A percentile compares a stretch with the other conserved stretches of the same genome.
These are phyloP conservation scores for Tigriopus japonicus DNA, from an alignment of 1,140 invertebrate genomes.

Conservation along the genomic window DNA sequence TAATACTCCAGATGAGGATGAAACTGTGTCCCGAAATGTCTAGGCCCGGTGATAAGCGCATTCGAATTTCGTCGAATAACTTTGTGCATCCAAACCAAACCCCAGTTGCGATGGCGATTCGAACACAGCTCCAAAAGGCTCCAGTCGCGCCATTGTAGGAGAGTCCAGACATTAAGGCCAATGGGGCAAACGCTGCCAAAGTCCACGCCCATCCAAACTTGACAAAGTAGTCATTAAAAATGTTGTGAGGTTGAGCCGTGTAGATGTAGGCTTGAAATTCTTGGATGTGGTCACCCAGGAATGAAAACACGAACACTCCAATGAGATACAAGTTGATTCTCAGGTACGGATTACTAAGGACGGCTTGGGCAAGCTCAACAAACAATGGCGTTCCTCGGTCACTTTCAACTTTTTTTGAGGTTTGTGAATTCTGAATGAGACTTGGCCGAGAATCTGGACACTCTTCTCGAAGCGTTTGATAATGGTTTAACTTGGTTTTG, in stretches of 20 bases:
- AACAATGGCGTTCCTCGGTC: too few relatives aligned
- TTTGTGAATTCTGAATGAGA: too few relatives aligned
- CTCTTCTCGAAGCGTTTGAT: too few relatives aligned
- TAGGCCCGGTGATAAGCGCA: conserved; percentile 66
- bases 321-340: too few relatives aligned
- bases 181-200: conserved; percentile 47
- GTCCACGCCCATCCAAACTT: conserved; percentile 93
- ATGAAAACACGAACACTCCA: too few relatives aligned
- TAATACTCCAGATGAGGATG: conserved; percentile 73
- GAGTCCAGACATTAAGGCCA: conserved; percentile 58
- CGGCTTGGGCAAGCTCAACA: too few relatives aligned
- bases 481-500: too few relatives aligned
- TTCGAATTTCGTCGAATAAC: conserved; percentile 60
- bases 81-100: conserved; percentile 75
- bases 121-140: conserved; percentile 45
- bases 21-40: conserved; percentile 87
- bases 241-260: conserved; percentile 63
- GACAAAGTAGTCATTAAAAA: conserved; percentile 79
- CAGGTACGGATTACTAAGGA: too few relatives aligned
- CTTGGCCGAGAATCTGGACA: too few relatives aligned
- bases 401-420: too few relatives aligned
- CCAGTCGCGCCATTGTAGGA: conserved; percentile 58
- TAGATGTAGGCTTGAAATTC: conserved; percentile 35
- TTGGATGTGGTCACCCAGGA: too few relatives aligned
- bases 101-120: conserved; percentile 58